Evolutionary conservation across 1,140 invertebrate genomes (phyloP).

Genomic region (Schlechtendalia chinensis): DNA sequence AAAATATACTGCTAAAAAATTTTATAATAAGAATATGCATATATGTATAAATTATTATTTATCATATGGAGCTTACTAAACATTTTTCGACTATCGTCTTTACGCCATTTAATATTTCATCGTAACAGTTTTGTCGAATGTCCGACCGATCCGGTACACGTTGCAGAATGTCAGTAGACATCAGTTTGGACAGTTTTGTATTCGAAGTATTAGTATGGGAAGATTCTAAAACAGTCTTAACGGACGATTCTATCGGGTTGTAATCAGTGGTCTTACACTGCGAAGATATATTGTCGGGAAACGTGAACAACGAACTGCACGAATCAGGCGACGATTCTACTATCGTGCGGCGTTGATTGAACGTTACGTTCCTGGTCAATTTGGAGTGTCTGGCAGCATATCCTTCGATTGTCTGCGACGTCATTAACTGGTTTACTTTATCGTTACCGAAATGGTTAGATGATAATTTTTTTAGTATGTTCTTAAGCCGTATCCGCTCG

Average conservation of each 20-base stretch:
- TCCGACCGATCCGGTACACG: too few relatives aligned
- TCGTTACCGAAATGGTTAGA: conserved; percentile 51
- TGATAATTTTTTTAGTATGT: conserved; percentile 79
- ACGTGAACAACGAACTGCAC: conserved; percentile 6
- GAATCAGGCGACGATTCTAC: conserved; percentile 71
- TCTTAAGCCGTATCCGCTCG: conserved; percentile 77
- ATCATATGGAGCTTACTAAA: conserved; percentile 23
- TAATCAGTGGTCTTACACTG: conserved; percentile 25
- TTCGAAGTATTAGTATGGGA: neutral
- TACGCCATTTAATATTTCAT: conserved; percentile 10
- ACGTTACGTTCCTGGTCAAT: conserved; percentile 83
- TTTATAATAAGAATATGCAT: neutral
- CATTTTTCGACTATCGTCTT: conserved; percentile 37
- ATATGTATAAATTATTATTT: too few relatives aligned
- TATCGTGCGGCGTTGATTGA: conserved; percentile 70
- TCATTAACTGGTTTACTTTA: conserved; percentile 67
- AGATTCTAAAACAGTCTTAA: conserved; percentile 28
- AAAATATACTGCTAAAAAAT: neutral
- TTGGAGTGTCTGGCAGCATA: conserved; percentile 83
- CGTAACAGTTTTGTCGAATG: conserved; percentile 4
- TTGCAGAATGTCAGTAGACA: neutral
- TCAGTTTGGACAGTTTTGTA: neutral
- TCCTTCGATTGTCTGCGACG: conserved; percentile 78
- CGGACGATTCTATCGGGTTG: neutral
- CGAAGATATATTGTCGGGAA: neutral